Percentiles rank a stretch among this genome's conserved stretches.
Evolutionary conservation across 2,888 invertebrate genomes (phyloP).

Genomic region (Mesorhabditis spiculigera): DNA sequence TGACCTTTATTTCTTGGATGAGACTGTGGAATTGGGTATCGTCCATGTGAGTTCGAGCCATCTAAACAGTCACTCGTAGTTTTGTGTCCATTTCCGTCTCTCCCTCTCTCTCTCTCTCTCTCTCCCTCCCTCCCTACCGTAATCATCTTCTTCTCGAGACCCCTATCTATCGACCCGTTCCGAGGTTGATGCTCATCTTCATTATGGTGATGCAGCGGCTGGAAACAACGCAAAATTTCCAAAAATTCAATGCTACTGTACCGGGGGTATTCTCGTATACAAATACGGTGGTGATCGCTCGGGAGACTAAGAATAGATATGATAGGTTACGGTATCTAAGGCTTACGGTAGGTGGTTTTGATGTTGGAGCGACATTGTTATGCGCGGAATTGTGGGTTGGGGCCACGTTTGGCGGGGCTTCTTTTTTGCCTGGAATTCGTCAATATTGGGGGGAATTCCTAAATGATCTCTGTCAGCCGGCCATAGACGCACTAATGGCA

Average conservation of each 20-base stretch:
- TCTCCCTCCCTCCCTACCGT: conserved; percentile 8
- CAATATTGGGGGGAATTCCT: not conserved
- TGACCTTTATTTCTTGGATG: conserved; percentile 34
- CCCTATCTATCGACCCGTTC: not conserved
- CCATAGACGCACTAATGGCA: not conserved
- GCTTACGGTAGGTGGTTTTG: not conserved
- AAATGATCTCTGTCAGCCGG: not conserved
- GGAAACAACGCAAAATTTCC: not conserved
- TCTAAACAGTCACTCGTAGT: not conserved
- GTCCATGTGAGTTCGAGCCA: conserved; percentile 18
- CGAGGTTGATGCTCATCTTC: not conserved
- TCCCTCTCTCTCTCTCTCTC: conserved; percentile 1
- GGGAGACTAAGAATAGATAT: no score
- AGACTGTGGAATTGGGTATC: conserved; percentile 34
- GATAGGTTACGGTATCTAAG: not conserved
- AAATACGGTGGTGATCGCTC: no score
- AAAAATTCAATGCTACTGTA: no score
- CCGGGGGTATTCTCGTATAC: no score
- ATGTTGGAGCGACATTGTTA: not conserved
- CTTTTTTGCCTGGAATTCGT: conserved; percentile 1
- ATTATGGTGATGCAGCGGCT: not conserved
- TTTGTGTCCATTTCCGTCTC: no score
- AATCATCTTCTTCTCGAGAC: conserved; percentile 7
- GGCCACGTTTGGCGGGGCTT: not conserved
- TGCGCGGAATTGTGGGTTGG: not conserved